Conservation (phyloP, 2,113 vertebrate genomes). For the Nipponia nippon region DNA sequence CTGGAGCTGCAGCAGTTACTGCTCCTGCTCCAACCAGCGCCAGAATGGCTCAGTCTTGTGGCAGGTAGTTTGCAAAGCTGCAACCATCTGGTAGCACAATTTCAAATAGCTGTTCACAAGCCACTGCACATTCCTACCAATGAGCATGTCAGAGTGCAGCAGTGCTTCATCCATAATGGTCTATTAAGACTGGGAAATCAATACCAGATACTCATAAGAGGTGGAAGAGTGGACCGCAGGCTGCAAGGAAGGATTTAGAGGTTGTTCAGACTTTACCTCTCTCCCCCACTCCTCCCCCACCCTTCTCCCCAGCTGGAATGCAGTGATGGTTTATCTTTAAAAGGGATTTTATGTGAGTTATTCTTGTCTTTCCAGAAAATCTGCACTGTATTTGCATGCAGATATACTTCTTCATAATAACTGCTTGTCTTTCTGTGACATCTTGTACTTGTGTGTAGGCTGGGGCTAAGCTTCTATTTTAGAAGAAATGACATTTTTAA, state of each 20-base stretch:
- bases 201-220: neutral
- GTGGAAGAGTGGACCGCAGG: neutral
- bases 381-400: neutral
- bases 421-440: neutral
- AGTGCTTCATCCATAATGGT: neutral
- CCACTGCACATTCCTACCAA: neutral
- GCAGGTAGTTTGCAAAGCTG: slow-evolving; percentile 17
- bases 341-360: neutral
- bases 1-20: neutral
- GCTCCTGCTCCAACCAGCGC: neutral
- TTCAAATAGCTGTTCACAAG: neutral
- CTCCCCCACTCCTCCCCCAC: neutral
- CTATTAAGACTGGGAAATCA: neutral
- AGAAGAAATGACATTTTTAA: neutral
- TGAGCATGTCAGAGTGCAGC: neutral
- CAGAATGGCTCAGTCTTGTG: neutral
- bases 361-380: neutral
- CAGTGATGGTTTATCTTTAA: neutral
- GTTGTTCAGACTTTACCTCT: neutral
- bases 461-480: neutral
- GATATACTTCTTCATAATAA: neutral
- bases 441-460: neutral
- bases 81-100: slow-evolving; percentile 15
- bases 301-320: neutral
- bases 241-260: neutral